Evolutionary conservation across 30 jellyfish, hydroid and myxozoan species (phyloP), one percentile per base, ranked within the genome.

Genomic region (Pseudorhiza aurosa): DNA sequence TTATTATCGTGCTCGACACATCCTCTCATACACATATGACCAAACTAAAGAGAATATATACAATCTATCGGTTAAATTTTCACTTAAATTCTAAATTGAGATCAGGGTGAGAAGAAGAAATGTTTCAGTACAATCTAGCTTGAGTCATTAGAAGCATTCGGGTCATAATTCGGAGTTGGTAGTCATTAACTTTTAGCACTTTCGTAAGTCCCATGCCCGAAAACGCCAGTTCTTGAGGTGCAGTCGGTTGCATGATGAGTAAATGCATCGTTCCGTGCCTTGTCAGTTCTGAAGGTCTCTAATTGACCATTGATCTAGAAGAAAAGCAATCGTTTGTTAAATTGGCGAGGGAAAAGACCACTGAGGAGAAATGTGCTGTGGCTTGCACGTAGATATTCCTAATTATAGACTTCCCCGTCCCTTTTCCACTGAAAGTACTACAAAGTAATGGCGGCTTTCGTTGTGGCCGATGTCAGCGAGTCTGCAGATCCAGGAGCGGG

Each of bases 161-260:
- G 10, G 50, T 39, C 7, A 39, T 39, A 39, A 39, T 39, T 39
- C 12, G 10, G 50, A 39, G 50, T 39, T 39, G 7, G 7, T 12
- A 12, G 19, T 6, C n/a, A 25, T 70, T 51, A 92, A 33, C 94
- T 86, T 47, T 93, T 85, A 22, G 99, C 99, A 9, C 91, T 95
- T 51, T 93, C 97, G 67, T 85, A 93, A 18, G 77, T 87, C 4
- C 99, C 99, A 83, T 93, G 99, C 2, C 99, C 97, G 68, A 93
- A 86, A 0, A 93, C 95, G 26, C 99, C 99, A 15, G 97, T 93
- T 57, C 99, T 69, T 32, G 97, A 75, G 32, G 96, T 93, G 81
- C 96, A 85, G 70, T 93, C 99, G 44, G 86, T 93, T 2, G 93
- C 88, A 58, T 93, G 99, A 25, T 93, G 96, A 18, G 56, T 49